Evolutionary conservation across 2,888 invertebrate genomes (phyloP), one percentile per base, ranked within the genome.

Genomic region (Sthenelais limicola): DNA sequence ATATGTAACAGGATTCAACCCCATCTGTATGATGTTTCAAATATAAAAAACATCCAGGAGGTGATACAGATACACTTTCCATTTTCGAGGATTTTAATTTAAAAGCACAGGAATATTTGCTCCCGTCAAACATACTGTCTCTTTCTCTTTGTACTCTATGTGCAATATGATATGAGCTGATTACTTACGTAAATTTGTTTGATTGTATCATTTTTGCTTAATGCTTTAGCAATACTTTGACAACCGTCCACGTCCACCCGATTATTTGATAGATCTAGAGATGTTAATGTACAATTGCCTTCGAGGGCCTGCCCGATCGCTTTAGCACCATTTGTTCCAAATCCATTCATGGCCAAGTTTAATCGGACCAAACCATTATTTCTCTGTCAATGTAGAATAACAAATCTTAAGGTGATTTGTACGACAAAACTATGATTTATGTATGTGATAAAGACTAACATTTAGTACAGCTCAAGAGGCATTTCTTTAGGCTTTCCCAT

Each of bases 191-290:
- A 47, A 3, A 71, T 15, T 3, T 26, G n/a, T 33, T 49, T 56
- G 26, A 71, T 48, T 3, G 62, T 48, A 15, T 62, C 43, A 33
- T 71, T 71, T 30, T 24, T 24, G n/a, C 32, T 21, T 15, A 77
- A 48, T 24, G 69, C 52, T 35, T 75, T 74, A 18, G 76, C 76
- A 1, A 77, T 66, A 24, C 51, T 62, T 15, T 33, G 3, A 62
- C 76, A 71, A 49, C 77, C 75, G 7, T 62, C 68, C 21, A 33
- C 49, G 35, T 71, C 68, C 2, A 77, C 75, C 32, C 77, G 52
- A 67, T 77, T 77, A 43, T 68, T 73, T 30, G 73, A 68, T 18
- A 77, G 62, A 71, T 77, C 77, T n/a, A 77, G 70, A 26, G 66
- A 58, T 30, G 43, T 28, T 35, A 77, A 72, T 0, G 69, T 69